phyloP scores from a whole-genome alignment of 2,113 vertebrate genomes.

The Microcebus jonahi region DNA sequence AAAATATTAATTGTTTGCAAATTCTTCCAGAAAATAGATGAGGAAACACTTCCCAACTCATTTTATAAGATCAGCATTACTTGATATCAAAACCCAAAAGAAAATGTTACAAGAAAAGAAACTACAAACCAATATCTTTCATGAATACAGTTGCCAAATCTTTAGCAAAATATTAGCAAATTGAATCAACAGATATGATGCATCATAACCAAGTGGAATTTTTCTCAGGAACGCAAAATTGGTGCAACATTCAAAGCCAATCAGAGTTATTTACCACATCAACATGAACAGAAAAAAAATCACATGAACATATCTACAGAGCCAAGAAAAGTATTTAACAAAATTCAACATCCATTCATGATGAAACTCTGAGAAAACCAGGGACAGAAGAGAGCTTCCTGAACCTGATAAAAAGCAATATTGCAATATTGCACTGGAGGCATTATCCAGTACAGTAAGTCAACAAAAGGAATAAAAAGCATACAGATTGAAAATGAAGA shows the following conservation, averaged over 20 bases:
- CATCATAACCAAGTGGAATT: neutral
- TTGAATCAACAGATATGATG: neutral
- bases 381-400: neutral
- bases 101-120: neutral
- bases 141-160: neutral
- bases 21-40: neutral
- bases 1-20: neutral
- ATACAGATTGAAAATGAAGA: neutral
- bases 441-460: neutral
- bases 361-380: slow-evolving; percentile 32
- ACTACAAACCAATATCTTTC: neutral
- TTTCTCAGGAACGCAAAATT: neutral
- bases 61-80: neutral
- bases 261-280: neutral
- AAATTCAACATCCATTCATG: neutral
- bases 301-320: neutral
- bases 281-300: slow-evolving; percentile 22
- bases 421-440: neutral
- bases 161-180: slow-evolving; percentile 17
- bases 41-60: neutral
- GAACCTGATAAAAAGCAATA: neutral
- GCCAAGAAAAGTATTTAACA: neutral
- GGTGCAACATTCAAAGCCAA: neutral
- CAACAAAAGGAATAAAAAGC: neutral
- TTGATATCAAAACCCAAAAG: neutral